Conservation (phyloP, 1,140 invertebrate genomes). For the Cyclargus thomasi region DNA sequence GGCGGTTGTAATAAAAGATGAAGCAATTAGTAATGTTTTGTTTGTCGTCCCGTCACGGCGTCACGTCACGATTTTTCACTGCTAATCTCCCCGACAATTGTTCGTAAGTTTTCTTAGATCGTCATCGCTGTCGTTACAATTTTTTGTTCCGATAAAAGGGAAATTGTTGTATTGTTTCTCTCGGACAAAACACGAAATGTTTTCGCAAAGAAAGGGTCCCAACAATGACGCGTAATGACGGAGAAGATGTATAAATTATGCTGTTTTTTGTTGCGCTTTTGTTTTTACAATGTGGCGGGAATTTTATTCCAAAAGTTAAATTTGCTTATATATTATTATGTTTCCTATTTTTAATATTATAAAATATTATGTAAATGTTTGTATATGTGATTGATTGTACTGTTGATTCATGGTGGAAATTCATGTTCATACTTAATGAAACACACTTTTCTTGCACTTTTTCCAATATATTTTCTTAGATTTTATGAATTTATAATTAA, state of each 20-base stretch:
- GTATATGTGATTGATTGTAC: too few relatives aligned
- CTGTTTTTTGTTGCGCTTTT: slow-evolving; percentile 20
- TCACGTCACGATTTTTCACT: slow-evolving; percentile 47
- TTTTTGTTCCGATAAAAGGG: slow-evolving; percentile 25
- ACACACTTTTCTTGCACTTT: too few relatives aligned
- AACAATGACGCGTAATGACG: slow-evolving; percentile 13
- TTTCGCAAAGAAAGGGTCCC: slow-evolving; percentile 9
- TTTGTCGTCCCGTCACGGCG: slow-evolving; percentile 30
- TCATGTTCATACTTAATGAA: too few relatives aligned
- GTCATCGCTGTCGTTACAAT: slow-evolving; percentile 31
- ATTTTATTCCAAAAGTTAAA: slow-evolving; percentile 19
- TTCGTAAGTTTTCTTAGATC: slow-evolving; percentile 45
- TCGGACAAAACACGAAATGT: slow-evolving; percentile 8
- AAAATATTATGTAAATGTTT: too few relatives aligned
- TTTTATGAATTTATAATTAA: too few relatives aligned
- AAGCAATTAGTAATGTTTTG: slow-evolving; percentile 48
- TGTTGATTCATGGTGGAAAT: too few relatives aligned
- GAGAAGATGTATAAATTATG: slow-evolving; percentile 21
- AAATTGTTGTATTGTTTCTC: slow-evolving; percentile 10
- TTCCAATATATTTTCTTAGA: too few relatives aligned
- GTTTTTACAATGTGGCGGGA: background rate
- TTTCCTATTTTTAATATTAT: too few relatives aligned
- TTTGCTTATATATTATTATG: too few relatives aligned
- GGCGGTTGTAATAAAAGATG: slow-evolving; percentile 36
- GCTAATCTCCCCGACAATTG: slow-evolving; percentile 47